Evolutionary conservation across 2,797 vertebrate genomes (phyloP).

Genomic region (Molossus alvarezi): DNA sequence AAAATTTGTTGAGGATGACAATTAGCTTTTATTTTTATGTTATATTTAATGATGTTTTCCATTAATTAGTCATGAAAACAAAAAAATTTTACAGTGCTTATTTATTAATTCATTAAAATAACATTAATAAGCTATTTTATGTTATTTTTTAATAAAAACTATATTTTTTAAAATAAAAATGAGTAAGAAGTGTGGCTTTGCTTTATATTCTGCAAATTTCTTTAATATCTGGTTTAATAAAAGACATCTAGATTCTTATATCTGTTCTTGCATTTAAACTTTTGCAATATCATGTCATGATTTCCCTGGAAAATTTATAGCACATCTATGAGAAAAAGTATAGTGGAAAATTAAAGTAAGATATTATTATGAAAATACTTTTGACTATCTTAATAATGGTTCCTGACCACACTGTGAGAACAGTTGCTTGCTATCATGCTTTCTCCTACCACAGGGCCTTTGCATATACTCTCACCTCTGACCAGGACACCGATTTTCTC

Average conservation of each 20-base stretch:
- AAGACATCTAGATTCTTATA: neutral
- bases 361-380: neutral
- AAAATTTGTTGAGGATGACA: neutral
- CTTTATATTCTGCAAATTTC: constrained; percentile 5
- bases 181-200: neutral
- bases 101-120: constrained; percentile 54
- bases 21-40: neutral
- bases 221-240: constrained; percentile 2
- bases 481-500: neutral
- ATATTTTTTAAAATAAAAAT: neutral
- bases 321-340: neutral
- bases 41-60: neutral
- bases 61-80: constrained; percentile 35
- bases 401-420: neutral
- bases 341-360: neutral
- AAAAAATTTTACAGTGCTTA: neutral
- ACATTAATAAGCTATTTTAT: neutral
- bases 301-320: neutral
- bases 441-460: neutral
- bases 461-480: neutral
- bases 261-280: neutral
- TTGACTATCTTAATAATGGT: neutral
- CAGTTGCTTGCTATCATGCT: neutral
- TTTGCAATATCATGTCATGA: neutral
- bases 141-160: neutral